Percentiles rank a stretch among this genome's conserved stretches.
Conservation (phyloP, 2,888 invertebrate genomes). For the Amiota communis region DNA sequence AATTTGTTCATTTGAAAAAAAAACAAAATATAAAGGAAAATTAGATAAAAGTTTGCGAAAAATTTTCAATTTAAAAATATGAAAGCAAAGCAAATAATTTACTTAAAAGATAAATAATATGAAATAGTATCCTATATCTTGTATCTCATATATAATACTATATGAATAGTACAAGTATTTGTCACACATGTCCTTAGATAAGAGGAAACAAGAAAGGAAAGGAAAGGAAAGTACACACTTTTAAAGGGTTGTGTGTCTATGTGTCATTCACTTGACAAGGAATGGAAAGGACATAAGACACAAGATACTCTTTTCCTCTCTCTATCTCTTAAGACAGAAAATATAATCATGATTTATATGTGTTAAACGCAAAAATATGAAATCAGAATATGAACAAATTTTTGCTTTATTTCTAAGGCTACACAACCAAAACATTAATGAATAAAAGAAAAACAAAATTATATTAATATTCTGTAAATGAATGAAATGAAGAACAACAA, state of each 20-base stretch:
- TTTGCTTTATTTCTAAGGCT: too few species aligned
- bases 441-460: neutral
- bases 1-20: neutral
- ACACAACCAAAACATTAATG: too few species aligned
- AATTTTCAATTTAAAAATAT: constrained; percentile 24
- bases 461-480: constrained; percentile 28
- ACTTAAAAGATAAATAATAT: constrained; percentile 11
- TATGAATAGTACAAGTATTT: too few species aligned
- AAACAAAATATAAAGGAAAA: neutral
- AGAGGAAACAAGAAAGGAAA: too few species aligned
- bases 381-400: constrained; percentile 15
- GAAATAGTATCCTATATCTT: neutral
- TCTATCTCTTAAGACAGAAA: too few species aligned
- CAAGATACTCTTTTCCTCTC: neutral
- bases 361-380: constrained; percentile 7
- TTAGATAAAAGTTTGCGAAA: neutral
- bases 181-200: too few species aligned
- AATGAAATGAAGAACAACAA: neutral
- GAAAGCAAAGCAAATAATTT: constrained; percentile 27
- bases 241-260: too few species aligned
- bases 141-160: too few species aligned
- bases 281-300: neutral
- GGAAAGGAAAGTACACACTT: too few species aligned
- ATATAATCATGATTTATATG: constrained; percentile 23
- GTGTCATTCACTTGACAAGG: too few species aligned